Evolutionary conservation across 2,113 vertebrate genomes (phyloP).

Genomic region (Perca flavescens): DNA sequence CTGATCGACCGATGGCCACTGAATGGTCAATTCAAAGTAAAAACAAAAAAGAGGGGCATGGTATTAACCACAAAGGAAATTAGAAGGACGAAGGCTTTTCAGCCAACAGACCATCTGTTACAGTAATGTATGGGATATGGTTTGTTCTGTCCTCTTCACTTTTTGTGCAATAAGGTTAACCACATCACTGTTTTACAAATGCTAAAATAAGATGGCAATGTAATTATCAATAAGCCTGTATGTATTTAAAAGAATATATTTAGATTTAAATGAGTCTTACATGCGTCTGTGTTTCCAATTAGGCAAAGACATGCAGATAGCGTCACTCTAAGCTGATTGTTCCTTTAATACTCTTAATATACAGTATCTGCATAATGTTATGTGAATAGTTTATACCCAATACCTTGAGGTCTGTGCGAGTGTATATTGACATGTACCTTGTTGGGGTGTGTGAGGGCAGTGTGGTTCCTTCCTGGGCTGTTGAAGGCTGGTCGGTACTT

Average conservation of each 20-base stretch:
- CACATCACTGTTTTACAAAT: not conserved
- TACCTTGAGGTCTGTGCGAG: not conserved
- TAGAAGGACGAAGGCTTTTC: conserved; percentile 28
- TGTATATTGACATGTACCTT: conserved; percentile 77
- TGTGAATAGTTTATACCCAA: not conserved
- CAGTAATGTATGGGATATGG: not conserved
- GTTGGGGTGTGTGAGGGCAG: conserved; percentile 77
- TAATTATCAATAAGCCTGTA: not conserved
- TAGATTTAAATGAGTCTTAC: not conserved
- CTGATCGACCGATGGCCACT: conserved; percentile 84
- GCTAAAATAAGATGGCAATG: not conserved
- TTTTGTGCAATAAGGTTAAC: not conserved
- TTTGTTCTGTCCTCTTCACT: not conserved
- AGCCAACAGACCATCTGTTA: conserved; percentile 36
- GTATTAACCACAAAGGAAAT: conserved; percentile 69
- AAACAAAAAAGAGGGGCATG: conserved; percentile 72
- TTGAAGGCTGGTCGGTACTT: conserved; percentile 93
- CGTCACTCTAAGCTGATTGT: not conserved
- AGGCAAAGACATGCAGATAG: not conserved
- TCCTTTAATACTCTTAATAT: not conserved
- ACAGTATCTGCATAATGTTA: not conserved
- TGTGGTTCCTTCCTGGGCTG: conserved; percentile 90
- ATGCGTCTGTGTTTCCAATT: not conserved
- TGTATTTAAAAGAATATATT: not conserved
- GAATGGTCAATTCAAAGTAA: conserved; percentile 80